Percentiles rank a stretch among this genome's conserved stretches.
These are phyloP conservation scores for Todiramphus saurophagus DNA, from an alignment of 2,113 vertebrate species.

Conservation along the genomic window DNA sequence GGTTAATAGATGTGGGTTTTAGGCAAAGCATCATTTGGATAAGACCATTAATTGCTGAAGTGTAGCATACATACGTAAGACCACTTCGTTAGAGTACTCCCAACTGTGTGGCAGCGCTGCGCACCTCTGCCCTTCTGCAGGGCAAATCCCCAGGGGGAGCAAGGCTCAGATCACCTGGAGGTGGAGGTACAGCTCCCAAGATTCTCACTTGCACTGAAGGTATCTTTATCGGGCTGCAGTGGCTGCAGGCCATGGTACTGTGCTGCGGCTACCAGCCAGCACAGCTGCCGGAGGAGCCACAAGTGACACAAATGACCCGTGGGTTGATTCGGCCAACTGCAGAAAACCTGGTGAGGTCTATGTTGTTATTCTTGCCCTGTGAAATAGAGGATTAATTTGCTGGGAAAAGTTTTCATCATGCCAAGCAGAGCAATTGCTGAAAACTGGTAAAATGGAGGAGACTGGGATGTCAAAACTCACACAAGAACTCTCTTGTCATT, in stretches of 20 bases:
- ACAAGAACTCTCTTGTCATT: background rate
- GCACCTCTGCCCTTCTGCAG: background rate
- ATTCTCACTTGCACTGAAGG: background rate
- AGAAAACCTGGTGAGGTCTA: background rate
- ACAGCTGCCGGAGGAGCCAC: background rate
- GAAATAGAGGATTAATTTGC: background rate
- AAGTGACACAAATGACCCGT: background rate
- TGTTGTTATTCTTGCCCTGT: background rate
- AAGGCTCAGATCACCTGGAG: too few species aligned
- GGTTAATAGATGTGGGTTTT: background rate
- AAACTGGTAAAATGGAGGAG: background rate
- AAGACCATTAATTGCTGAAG: background rate
- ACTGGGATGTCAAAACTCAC: background rate
- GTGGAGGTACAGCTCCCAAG: background rate
- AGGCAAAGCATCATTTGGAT: background rate
- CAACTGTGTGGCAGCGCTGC: background rate
- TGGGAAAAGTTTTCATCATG: background rate
- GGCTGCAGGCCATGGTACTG: background rate
- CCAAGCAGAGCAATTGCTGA: background rate
- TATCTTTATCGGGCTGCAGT: accelerated
- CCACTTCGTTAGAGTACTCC: too few species aligned
- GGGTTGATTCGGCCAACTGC: background rate
- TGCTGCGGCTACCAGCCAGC: background rate
- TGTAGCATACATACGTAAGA: too few species aligned
- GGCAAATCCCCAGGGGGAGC: too few species aligned